Percentiles rank a stretch among this genome's conserved stretches.
These are phyloP conservation scores for Trachops cirrhosus DNA, from an alignment of 2,797 vertebrate genomes.

Conservation along the genomic window DNA sequence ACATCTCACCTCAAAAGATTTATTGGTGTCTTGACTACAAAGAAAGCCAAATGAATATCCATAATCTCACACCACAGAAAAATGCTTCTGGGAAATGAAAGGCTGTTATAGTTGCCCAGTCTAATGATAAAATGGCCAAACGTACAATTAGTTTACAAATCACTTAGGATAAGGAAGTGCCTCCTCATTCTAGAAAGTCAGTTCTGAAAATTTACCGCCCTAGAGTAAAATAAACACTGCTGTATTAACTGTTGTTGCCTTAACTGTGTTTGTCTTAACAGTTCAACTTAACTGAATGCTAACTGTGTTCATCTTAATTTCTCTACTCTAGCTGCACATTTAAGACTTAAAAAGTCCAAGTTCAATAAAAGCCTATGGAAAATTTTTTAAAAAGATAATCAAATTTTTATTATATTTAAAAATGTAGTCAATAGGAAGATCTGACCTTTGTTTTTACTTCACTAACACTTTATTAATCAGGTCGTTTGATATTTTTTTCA, in stretches of 20 bases:
- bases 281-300: too few species aligned
- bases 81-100: neutral
- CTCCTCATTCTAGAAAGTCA: neutral
- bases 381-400: neutral
- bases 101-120: neutral
- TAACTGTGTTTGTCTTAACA: neutral
- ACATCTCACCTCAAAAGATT: neutral
- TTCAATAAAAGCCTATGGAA: neutral
- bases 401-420: constrained; percentile 1
- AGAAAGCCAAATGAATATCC: neutral
- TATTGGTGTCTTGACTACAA: neutral
- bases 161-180: neutral
- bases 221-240: neutral
- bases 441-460: neutral
- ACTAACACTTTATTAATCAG: neutral
- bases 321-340: neutral
- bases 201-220: neutral
- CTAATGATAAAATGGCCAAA: neutral
- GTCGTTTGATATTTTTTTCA: neutral
- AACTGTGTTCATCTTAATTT: neutral
- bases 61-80: neutral
- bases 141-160: neutral
- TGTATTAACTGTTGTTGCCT: neutral
- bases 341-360: neutral
- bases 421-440: neutral